Evolutionary conservation across 2,888 invertebrate species (phyloP).

Genomic region (Cylindroiulus punctatus): DNA sequence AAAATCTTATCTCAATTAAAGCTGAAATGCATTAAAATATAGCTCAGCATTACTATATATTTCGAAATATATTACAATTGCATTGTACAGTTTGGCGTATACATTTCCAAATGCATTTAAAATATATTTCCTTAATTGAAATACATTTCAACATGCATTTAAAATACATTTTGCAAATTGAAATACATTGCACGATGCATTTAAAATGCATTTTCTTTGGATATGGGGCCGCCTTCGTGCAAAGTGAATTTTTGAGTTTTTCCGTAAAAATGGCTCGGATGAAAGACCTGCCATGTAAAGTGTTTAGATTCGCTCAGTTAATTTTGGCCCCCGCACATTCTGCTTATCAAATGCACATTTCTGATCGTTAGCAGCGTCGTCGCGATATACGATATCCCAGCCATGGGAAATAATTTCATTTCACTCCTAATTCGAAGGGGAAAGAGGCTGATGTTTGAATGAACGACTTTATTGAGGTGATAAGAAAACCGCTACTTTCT

Average conservation of each 20-base stretch:
- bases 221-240: neutral
- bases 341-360: slow-evolving; percentile 43
- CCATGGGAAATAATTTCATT: slow-evolving; percentile 44
- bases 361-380: slow-evolving; percentile 33
- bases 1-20: too few relatives aligned
- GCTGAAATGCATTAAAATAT: too few relatives aligned
- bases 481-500: slow-evolving; percentile 49
- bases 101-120: too few relatives aligned
- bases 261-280: neutral
- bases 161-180: too few relatives aligned
- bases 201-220: too few relatives aligned
- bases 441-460: slow-evolving; percentile 33
- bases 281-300: neutral
- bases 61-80: too few relatives aligned
- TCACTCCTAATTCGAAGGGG: slow-evolving; percentile 46
- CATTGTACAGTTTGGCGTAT: too few relatives aligned
- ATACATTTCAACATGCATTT: too few relatives aligned
- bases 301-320: slow-evolving; percentile 50
- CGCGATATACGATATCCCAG: neutral
- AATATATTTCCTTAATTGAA: too few relatives aligned
- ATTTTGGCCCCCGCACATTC: slow-evolving; percentile 42
- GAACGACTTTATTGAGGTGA: slow-evolving; percentile 51
- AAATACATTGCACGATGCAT: too few relatives aligned
- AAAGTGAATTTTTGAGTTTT: neutral
- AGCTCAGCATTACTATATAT: too few relatives aligned